Conservation (phyloP, 2,113 vertebrate species). For the Oncorhynchus keta region DNA sequence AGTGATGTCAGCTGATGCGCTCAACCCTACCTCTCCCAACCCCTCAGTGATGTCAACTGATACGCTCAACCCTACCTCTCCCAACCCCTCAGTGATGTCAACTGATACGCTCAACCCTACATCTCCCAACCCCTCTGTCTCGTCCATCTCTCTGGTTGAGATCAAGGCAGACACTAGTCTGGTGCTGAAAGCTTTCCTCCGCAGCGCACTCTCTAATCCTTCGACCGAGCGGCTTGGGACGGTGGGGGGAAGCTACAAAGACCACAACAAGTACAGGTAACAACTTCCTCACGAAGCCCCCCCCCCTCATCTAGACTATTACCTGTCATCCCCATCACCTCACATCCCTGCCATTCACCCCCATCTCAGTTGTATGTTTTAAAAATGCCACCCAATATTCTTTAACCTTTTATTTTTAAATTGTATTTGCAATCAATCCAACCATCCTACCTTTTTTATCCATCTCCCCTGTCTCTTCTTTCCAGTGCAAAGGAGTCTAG, state of each 20-base stretch:
- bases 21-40: too few species aligned
- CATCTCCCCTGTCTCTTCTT: too few species aligned
- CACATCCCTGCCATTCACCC: too few species aligned
- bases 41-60: too few species aligned
- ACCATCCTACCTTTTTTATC: neutral
- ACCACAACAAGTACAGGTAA: constrained; percentile 67
- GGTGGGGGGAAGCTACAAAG: constrained; percentile 67
- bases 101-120: neutral
- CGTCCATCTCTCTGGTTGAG: constrained; percentile 66
- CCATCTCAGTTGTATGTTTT: too few species aligned
- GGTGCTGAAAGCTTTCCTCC: constrained; percentile 72
- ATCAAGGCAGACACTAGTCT: constrained; percentile 66
- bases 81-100: too few species aligned
- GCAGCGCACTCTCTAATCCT: constrained; percentile 44
- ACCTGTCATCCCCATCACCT: too few species aligned
- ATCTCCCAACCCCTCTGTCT: neutral
- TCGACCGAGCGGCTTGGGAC: constrained; percentile 55
- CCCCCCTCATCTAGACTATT: too few species aligned
- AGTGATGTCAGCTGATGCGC: too few species aligned
- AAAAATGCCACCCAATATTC: too few species aligned
- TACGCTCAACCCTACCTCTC: too few species aligned
- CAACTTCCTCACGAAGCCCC: constrained; percentile 5
- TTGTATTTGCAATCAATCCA: neutral
- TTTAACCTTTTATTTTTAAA: too few species aligned
- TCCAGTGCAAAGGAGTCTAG: constrained; percentile 12